phyloP scores from a whole-genome alignment of 2,113 vertebrate species.

The Talpa occidentalis region DNA sequence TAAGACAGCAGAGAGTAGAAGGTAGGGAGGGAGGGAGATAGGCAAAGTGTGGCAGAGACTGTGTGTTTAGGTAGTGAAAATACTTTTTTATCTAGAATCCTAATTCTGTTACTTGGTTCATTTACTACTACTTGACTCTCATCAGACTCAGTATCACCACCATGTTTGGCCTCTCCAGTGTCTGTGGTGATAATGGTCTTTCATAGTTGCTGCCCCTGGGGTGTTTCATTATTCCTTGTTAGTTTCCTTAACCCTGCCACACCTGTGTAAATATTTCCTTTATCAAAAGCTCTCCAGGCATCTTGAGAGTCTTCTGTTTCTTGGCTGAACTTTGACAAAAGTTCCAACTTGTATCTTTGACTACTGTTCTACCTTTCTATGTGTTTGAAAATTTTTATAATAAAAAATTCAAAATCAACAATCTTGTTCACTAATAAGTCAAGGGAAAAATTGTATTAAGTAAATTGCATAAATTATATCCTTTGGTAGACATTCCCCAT shows the following conservation, averaged over 20 bases:
- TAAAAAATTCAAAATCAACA: too few relatives aligned
- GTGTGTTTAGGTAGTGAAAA: background rate
- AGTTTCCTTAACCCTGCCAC: background rate
- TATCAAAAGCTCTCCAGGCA: background rate
- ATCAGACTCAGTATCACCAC: background rate
- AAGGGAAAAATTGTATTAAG: too few relatives aligned
- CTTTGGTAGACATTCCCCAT: too few relatives aligned
- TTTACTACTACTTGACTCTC: background rate
- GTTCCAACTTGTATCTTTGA: background rate
- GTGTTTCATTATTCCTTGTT: background rate
- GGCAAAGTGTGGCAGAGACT: background rate
- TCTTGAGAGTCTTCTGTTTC: background rate
- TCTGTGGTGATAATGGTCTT: background rate
- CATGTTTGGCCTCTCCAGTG: background rate
- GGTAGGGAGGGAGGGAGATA: background rate
- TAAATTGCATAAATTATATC: too few relatives aligned
- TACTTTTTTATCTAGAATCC: background rate
- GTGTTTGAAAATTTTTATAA: too few relatives aligned
- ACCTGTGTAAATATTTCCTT: background rate
- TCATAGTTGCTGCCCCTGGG: background rate
- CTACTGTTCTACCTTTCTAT: too few relatives aligned
- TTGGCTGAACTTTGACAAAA: background rate
- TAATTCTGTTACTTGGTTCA: background rate
- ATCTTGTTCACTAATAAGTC: too few relatives aligned
- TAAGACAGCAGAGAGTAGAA: background rate